Conservation (phyloP, 1,140 invertebrate species). For the Drosophila triauraria region DNA sequence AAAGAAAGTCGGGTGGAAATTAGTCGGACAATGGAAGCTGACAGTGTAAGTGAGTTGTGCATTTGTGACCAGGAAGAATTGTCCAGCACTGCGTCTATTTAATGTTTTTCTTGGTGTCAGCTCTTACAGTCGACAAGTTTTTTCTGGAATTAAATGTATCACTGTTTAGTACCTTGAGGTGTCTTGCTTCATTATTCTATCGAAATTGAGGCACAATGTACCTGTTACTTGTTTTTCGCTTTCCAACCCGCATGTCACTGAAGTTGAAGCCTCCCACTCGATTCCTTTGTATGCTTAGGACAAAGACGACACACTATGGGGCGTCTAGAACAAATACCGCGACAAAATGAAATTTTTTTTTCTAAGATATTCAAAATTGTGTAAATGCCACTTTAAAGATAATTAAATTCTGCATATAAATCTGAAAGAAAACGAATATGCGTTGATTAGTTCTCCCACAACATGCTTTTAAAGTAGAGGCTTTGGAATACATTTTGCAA, state of each 20-base stretch:
- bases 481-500: no score
- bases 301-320: constrained; percentile 64
- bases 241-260: constrained; percentile 20
- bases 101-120: constrained; percentile 7
- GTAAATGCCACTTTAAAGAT: no score
- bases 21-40: constrained; percentile 42
- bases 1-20: constrained; percentile 52
- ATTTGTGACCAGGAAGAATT: constrained; percentile 43
- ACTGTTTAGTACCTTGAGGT: neutral
- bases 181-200: neutral
- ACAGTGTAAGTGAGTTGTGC: constrained; percentile 28
- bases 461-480: no score
- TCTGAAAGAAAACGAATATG: no score
- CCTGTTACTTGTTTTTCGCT: constrained; percentile 19
- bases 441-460: no score
- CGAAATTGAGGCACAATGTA: neutral
- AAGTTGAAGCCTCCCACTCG: constrained; percentile 27
- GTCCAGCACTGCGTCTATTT: constrained; percentile 38
- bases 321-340: no score
- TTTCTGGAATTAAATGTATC: neutral
- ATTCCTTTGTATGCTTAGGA: constrained; percentile 16
- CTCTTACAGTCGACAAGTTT: neutral
- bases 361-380: no score
- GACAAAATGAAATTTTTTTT: no score
- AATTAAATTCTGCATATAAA: no score